Percentiles rank a stretch among this genome's conserved stretches.
Conservation (phyloP, 2,113 vertebrate species). For the Rostratula benghalensis region DNA sequence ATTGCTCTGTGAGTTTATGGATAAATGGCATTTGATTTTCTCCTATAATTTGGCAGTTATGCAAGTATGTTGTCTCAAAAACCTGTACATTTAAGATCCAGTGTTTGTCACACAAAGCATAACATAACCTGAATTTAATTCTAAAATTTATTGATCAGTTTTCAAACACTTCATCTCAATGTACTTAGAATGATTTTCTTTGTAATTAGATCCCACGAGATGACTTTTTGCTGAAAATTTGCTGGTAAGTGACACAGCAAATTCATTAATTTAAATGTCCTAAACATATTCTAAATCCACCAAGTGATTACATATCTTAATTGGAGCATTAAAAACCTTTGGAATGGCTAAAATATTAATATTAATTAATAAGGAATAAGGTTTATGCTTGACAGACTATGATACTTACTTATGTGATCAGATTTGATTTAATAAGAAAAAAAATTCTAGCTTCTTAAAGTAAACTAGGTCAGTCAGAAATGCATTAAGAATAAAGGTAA, state of each 20-base stretch:
- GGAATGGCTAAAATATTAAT: constrained; percentile 20
- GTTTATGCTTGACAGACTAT: background rate
- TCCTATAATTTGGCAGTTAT: background rate
- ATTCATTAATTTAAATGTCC: constrained; percentile 11
- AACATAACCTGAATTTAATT: constrained; percentile 23
- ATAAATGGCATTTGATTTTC: constrained; percentile 1
- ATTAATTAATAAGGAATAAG: constrained; percentile 9
- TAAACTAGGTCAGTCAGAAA: background rate
- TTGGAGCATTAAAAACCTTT: background rate
- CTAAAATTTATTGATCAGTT: constrained; percentile 28
- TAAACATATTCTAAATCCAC: background rate
- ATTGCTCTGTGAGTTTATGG: background rate
- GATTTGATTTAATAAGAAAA: constrained; percentile 18
- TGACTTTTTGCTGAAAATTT: background rate
- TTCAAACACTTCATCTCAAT: constrained; percentile 26
- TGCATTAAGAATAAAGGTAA: constrained; percentile 4
- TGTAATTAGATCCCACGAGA: background rate
- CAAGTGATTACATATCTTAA: constrained; percentile 17
- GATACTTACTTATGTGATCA: background rate
- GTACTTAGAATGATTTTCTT: constrained; percentile 4
- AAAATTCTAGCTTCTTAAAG: background rate
- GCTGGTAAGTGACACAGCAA: background rate
- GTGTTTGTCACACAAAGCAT: background rate
- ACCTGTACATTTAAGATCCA: background rate
- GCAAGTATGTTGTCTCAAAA: constrained; percentile 5